phyloP scores from a whole-genome alignment of 2,888 invertebrate species.

The Bugula neritina region DNA sequence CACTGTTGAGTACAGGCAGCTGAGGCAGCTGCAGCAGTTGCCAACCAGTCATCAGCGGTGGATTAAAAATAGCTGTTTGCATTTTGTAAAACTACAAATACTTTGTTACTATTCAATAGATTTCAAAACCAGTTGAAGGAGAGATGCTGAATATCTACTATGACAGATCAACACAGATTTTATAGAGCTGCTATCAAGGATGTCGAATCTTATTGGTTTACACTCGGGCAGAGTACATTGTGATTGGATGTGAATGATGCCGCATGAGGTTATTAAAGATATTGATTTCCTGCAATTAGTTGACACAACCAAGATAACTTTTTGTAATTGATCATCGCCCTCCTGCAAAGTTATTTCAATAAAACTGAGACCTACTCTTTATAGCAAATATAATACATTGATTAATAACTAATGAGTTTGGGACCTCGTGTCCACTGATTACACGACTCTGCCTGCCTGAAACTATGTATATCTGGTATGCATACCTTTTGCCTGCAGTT shows the following conservation, averaged over 20 bases:
- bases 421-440: not conserved
- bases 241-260: conserved; percentile 3
- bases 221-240: not conserved
- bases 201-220: not conserved
- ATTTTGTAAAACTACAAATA: not conserved
- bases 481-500: not conserved
- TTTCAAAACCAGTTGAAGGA: not conserved
- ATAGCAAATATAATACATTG: not conserved
- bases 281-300: not conserved
- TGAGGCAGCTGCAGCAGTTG: conserved; percentile 21
- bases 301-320: not conserved
- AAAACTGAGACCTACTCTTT: conserved; percentile 10
- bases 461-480: not conserved
- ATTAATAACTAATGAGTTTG: not conserved
- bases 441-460: not conserved
- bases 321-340: not conserved
- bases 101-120: not conserved
- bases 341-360: conserved; percentile 20
- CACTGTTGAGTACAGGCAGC: conserved; percentile 1
- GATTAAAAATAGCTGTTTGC: conserved; percentile 4
- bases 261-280: not conserved
- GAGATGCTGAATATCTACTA: not conserved
- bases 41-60: conserved; percentile 10
- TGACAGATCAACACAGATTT: not conserved
- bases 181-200: not conserved